Conservation (phyloP, 2,797 vertebrate genomes). For the Lepidocolaptes lacrymiger region DNA sequence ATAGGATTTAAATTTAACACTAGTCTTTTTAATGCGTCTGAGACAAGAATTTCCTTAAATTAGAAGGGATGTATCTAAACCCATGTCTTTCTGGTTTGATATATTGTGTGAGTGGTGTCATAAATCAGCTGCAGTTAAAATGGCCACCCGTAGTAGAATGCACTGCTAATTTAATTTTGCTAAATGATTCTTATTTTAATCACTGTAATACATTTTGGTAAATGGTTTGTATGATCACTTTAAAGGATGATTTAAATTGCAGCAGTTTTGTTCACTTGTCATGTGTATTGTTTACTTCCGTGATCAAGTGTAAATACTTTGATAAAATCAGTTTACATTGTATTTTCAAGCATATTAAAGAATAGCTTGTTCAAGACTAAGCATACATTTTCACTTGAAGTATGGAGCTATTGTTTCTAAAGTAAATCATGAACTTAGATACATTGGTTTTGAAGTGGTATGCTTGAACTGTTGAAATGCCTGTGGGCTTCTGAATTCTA, state of each 20-base stretch:
- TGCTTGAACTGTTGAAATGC: background rate
- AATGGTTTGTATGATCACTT: background rate
- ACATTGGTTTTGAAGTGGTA: background rate
- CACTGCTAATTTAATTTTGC: constrained; percentile 40
- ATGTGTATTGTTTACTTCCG: background rate
- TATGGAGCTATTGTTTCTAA: background rate
- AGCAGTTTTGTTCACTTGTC: background rate
- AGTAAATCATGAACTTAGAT: background rate
- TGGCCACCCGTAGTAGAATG: constrained; percentile 4
- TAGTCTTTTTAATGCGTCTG: constrained; percentile 4
- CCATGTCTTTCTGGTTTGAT: constrained; percentile 10
- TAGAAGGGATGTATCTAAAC: constrained; percentile 1
- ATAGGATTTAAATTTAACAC: constrained; percentile 37
- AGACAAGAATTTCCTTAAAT: constrained; percentile 47
- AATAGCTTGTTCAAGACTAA: background rate
- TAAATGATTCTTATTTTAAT: constrained; percentile 30
- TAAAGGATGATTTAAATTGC: background rate
- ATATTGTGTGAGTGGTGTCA: background rate
- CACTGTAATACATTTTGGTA: constrained; percentile 11
- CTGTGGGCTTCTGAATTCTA: background rate
- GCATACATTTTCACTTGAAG: background rate
- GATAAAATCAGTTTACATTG: background rate
- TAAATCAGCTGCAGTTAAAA: constrained; percentile 40
- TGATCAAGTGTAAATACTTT: background rate
- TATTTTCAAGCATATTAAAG: background rate